A percentile compares a stretch with the other conserved stretches of the same genome.
Evolutionary conservation across 2,888 invertebrate genomes (phyloP).

Genomic region (Meteorus colon): DNA sequence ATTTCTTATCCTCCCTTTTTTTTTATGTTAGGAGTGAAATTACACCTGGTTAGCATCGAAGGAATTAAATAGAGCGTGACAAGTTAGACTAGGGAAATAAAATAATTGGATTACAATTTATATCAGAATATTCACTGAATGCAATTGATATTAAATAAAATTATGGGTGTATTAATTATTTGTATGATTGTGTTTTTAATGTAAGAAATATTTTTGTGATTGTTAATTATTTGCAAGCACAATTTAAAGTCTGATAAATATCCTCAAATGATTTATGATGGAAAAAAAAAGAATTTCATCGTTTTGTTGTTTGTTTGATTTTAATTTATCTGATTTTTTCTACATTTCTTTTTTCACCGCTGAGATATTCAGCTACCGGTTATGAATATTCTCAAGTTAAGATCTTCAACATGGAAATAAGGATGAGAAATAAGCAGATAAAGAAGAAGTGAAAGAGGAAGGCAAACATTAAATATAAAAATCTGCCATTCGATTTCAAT

Average conservation of each 20-base stretch:
- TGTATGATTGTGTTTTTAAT: not conserved
- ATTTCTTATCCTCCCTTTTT: not conserved
- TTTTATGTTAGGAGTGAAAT: not conserved
- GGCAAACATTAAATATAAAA: not conserved
- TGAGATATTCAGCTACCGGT: conserved; percentile 9
- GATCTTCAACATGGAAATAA: not conserved
- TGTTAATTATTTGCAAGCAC: not conserved
- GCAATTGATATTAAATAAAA: not conserved
- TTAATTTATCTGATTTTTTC: not conserved
- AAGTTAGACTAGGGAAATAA: not conserved
- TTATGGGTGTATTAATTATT: not conserved
- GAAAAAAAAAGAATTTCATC: not conserved
- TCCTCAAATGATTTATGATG: too few relatives aligned
- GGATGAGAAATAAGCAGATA: not conserved
- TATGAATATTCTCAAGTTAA: not conserved
- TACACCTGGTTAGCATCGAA: conserved; percentile 1
- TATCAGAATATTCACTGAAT: not conserved
- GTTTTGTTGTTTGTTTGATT: not conserved
- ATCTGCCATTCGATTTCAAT: not conserved
- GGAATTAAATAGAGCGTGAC: conserved; percentile 19
- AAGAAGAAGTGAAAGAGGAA: not conserved
- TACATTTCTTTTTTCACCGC: not conserved
- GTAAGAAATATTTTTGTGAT: not conserved
- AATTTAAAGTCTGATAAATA: too few relatives aligned
- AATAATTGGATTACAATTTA: not conserved